Percentiles rank a stretch among this genome's conserved stretches.
These are phyloP conservation scores for Odocoileus hemionus DNA, from an alignment of 2,113 vertebrate genomes.

Conservation along the genomic window DNA sequence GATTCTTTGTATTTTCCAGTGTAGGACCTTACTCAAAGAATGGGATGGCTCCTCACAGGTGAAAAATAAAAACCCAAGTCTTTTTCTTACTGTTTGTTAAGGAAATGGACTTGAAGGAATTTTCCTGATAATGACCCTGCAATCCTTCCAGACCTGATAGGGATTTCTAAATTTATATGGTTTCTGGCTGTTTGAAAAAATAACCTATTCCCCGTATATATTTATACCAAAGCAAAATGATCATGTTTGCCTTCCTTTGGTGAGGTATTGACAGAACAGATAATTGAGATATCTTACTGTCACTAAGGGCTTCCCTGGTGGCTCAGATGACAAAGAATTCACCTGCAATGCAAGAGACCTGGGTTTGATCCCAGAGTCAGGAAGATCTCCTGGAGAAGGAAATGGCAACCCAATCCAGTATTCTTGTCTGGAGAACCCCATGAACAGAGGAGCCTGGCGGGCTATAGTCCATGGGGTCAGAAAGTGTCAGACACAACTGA, in stretches of 20 bases:
- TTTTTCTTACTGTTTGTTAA: background rate
- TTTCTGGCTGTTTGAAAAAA: constrained; percentile 8
- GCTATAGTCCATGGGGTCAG: background rate
- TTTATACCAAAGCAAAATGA: background rate
- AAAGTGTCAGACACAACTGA: background rate
- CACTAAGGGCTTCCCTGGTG: background rate
- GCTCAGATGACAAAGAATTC: background rate
- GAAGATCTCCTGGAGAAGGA: background rate
- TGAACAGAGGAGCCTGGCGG: background rate
- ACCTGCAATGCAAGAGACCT: background rate
- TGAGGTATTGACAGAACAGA: background rate
- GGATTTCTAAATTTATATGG: background rate
- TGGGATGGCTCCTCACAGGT: background rate
- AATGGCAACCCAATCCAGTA: background rate
- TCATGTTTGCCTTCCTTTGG: background rate
- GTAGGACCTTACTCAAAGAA: background rate
- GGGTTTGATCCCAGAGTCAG: background rate
- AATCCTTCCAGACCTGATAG: background rate
- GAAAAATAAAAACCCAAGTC: background rate
- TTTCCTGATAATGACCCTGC: background rate
- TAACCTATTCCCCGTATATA: background rate
- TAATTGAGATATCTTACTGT: background rate
- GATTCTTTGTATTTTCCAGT: background rate
- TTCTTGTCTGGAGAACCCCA: background rate
- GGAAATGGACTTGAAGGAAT: background rate